These are phyloP conservation scores for Drosophila arizonae DNA, from an alignment of 1,140 invertebrate genomes.

Conservation along the genomic window DNA sequence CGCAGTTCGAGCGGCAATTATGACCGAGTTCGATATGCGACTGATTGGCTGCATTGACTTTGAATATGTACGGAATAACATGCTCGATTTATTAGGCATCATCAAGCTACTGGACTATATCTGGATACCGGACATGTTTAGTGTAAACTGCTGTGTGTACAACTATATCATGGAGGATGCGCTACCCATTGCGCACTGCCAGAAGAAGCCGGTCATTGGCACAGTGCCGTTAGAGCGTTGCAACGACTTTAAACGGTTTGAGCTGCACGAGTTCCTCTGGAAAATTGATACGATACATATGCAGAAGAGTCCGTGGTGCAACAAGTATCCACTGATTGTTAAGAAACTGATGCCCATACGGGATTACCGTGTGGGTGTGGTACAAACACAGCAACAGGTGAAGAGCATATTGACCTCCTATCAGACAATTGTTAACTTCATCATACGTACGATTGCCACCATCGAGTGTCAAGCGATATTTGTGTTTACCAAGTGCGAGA, in stretches of 20 bases:
- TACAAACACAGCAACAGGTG: constrained; percentile 52
- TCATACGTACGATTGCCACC: constrained; percentile 74
- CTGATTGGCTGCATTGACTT: constrained; percentile 76
- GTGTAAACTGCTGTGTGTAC: constrained; percentile 57
- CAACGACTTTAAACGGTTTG: constrained; percentile 74
- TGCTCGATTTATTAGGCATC: constrained; percentile 72
- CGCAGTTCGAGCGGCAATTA: constrained; percentile 41
- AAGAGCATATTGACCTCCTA: constrained; percentile 69
- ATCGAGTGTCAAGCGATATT: constrained; percentile 79
- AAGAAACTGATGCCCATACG: constrained; percentile 75
- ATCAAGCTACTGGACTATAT: constrained; percentile 73
- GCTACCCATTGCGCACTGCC: constrained; percentile 66
- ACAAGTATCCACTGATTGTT: constrained; percentile 78
- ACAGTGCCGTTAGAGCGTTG: constrained; percentile 73
- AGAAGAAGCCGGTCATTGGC: constrained; percentile 70
- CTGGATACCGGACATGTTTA: constrained; percentile 80
- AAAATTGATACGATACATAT: constrained; percentile 76
- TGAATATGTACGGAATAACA: constrained; percentile 72
- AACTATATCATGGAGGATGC: constrained; percentile 77
- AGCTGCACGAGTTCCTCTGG: constrained; percentile 73
- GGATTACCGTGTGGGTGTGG: constrained; percentile 63
- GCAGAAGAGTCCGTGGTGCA: constrained; percentile 78
- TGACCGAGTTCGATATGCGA: constrained; percentile 42
- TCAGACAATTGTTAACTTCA: constrained; percentile 73
- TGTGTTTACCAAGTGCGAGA: constrained; percentile 61